These are phyloP conservation scores for Macroteleia sp. DNA, from an alignment of 2,888 invertebrate species.

Conservation along the genomic window DNA sequence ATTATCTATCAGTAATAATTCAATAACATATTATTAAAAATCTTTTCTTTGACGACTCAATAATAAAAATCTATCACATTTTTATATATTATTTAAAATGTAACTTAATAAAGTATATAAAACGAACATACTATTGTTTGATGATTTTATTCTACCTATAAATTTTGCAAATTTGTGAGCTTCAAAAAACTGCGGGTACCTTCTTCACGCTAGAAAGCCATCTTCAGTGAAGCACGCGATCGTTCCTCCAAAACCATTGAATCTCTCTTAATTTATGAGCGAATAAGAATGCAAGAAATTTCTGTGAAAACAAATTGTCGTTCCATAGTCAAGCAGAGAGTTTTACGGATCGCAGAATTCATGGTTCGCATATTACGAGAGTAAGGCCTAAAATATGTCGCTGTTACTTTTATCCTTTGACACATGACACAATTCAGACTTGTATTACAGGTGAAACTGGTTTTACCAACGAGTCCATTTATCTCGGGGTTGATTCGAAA, in stretches of 20 bases:
- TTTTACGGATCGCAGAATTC: conserved; percentile 33
- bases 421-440: background rate
- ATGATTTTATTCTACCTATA: no score
- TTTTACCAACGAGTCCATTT: conserved; percentile 15
- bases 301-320: conserved; percentile 74
- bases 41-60: no score
- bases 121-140: no score
- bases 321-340: conserved; percentile 8
- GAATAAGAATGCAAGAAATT: conserved; percentile 75
- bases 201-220: conserved; percentile 34
- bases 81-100: no score
- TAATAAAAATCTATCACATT: no score
- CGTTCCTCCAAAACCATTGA: conserved; percentile 75
- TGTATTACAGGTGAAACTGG: conserved; percentile 22
- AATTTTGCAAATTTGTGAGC: conserved; percentile 15
- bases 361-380: background rate
- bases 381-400: conserved; percentile 20
- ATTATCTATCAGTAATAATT: no score
- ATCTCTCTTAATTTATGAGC: conserved; percentile 76
- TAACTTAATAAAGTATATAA: no score
- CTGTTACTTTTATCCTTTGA: conserved; percentile 4
- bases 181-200: conserved; percentile 17
- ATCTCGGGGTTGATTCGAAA: conserved; percentile 16
- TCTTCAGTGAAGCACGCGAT: conserved; percentile 64
- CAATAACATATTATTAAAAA: no score